A percentile compares a stretch with the other conserved stretches of the same genome.
Conservation (phyloP, 2,113 vertebrate genomes). For the Perccottus glenii region DNA sequence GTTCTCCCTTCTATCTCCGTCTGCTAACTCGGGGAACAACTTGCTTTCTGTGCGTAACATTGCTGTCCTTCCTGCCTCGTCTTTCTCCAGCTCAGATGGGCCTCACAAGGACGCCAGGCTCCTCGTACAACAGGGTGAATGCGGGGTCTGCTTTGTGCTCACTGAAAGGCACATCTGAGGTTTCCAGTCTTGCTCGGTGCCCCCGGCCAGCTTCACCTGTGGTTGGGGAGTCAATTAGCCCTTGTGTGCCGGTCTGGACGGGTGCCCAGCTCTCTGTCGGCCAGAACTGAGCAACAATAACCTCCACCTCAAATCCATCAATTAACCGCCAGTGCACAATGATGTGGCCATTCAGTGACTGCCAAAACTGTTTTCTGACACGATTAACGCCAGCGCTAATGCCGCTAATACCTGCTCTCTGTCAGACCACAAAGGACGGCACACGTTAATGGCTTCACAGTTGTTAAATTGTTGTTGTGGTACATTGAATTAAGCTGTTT, state of each 20-base stretch:
- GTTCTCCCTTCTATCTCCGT: slow-evolving; percentile 74
- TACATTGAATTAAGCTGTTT: slow-evolving; percentile 37
- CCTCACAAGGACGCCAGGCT: slow-evolving; percentile 32
- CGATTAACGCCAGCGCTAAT: slow-evolving; percentile 47
- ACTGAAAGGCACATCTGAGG: slow-evolving; percentile 73
- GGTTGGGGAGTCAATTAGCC: slow-evolving; percentile 70
- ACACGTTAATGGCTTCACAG: slow-evolving; percentile 28
- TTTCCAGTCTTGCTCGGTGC: slow-evolving; percentile 64
- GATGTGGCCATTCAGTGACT: slow-evolving; percentile 60
- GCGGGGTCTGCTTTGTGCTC: slow-evolving; percentile 46
- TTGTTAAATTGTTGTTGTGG: slow-evolving; percentile 30
- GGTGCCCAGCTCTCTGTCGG: slow-evolving; percentile 54
- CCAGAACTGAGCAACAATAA: slow-evolving; percentile 60
- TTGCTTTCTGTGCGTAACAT: slow-evolving; percentile 81
- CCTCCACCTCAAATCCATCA: slow-evolving; percentile 55
- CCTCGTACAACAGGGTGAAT: slow-evolving; percentile 39
- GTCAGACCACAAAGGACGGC: slow-evolving; percentile 27
- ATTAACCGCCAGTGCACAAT: slow-evolving; percentile 58
- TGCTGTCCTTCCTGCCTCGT: slow-evolving; percentile 60
- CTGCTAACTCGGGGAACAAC: slow-evolving; percentile 83
- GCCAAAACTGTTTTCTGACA: slow-evolving; percentile 61
- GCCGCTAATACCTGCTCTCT: slow-evolving; percentile 58
- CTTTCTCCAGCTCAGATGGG: slow-evolving; percentile 59
- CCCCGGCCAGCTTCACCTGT: slow-evolving; percentile 74
- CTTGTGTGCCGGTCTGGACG: slow-evolving; percentile 70